Percentiles rank a stretch among this genome's conserved stretches.
phyloP scores from a whole-genome alignment of 2,888 invertebrate genomes.

The Epirrita christyi region DNA sequence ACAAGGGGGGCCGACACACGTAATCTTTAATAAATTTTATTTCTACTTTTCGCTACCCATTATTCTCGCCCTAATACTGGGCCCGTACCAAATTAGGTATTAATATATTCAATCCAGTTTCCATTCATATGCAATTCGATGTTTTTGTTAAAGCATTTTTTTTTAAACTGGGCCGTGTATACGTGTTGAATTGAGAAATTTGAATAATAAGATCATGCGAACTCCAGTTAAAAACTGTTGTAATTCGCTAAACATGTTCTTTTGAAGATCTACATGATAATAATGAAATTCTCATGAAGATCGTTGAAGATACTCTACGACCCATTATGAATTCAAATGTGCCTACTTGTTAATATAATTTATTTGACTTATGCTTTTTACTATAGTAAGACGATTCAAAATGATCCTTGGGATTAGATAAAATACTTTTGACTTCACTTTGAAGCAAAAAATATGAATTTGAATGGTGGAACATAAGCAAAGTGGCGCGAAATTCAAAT shows the following conservation, averaged over 20 bases:
- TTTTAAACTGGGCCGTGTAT: slow-evolving; percentile 78
- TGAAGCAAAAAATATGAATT: no score
- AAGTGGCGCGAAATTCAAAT: no score
- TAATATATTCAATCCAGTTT: slow-evolving; percentile 83
- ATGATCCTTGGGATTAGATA: no score
- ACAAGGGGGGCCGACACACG: slow-evolving; percentile 57
- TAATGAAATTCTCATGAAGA: slow-evolving; percentile 21
- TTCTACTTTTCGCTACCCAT: slow-evolving; percentile 73
- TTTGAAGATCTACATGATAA: slow-evolving; percentile 31
- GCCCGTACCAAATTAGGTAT: slow-evolving; percentile 79
- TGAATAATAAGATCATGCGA: slow-evolving; percentile 72
- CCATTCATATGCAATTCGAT: slow-evolving; percentile 80
- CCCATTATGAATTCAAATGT: no score
- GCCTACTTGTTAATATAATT: no score
- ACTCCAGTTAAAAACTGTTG: slow-evolving; percentile 48
- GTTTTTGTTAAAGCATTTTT: slow-evolving; percentile 74
- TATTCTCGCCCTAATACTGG: slow-evolving; percentile 75
- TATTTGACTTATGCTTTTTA: no score
- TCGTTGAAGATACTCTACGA: slow-evolving; percentile 13
- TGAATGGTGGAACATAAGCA: no score
- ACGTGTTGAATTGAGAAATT: slow-evolving; percentile 77
- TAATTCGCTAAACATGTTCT: slow-evolving; percentile 25
- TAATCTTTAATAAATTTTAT: slow-evolving; percentile 53
- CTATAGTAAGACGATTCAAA: no score
- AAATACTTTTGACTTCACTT: no score